Percentiles rank a stretch among this genome's conserved stretches.
These are phyloP conservation scores for Parnassius mnemosyne DNA, from an alignment of 2,888 invertebrate genomes.

Conservation along the genomic window DNA sequence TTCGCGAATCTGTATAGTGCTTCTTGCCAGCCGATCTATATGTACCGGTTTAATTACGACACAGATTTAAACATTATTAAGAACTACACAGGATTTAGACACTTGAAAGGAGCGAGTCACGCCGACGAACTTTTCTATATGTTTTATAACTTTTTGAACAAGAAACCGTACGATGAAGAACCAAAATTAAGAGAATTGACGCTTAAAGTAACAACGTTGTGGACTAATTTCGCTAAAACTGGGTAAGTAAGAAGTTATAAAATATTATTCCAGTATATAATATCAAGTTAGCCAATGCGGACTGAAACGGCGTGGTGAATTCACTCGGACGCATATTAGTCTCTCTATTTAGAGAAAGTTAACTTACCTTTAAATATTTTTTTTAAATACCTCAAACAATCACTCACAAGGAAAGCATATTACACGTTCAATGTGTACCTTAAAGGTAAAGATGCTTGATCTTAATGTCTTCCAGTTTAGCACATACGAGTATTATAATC, in stretches of 20 bases:
- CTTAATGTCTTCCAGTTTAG: too few species aligned
- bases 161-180: slow-evolving; percentile 47
- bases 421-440: too few species aligned
- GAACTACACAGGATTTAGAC: slow-evolving; percentile 18
- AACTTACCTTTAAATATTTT: too few species aligned
- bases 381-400: too few species aligned
- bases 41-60: slow-evolving; percentile 39
- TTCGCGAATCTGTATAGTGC: slow-evolving; percentile 33
- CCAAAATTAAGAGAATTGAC: slow-evolving; percentile 50
- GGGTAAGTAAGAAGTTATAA: slow-evolving; percentile 46
- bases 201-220: slow-evolving; percentile 59
- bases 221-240: slow-evolving; percentile 70
- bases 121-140: slow-evolving; percentile 60
- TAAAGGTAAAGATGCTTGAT: too few species aligned
- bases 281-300: neutral
- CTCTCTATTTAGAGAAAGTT: too few species aligned
- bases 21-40: slow-evolving; percentile 29
- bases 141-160: slow-evolving; percentile 48
- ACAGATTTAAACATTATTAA: slow-evolving; percentile 41
- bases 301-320: neutral
- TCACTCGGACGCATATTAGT: too few species aligned
- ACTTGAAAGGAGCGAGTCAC: slow-evolving; percentile 50
- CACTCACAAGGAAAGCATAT: too few species aligned
- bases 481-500: too few species aligned
- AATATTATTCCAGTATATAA: neutral